Conservation (phyloP, 2,797 vertebrate genomes). For the Peromyscus nudipes region DNA sequence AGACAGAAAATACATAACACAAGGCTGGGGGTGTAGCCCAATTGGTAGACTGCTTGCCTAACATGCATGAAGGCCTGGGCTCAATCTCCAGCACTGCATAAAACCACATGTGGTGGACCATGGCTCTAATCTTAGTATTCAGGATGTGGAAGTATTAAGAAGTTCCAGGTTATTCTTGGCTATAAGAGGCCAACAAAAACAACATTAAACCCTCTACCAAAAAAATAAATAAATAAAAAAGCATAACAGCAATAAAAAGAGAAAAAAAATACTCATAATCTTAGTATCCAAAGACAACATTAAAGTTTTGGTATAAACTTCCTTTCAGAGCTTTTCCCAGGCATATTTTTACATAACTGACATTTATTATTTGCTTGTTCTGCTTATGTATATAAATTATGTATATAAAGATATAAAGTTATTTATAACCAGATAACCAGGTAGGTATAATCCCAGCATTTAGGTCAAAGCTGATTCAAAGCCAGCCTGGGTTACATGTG, state of each 20-base stretch:
- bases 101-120: not conserved
- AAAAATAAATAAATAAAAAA: not conserved
- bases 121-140: not conserved
- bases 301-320: not conserved
- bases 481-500: not conserved
- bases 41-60: not conserved
- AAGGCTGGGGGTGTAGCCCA: not conserved
- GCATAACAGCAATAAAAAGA: not conserved
- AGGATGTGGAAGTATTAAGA: not conserved
- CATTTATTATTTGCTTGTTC: not conserved
- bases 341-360: not conserved
- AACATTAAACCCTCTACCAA: not conserved
- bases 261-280: conserved; percentile 29
- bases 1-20: not conserved
- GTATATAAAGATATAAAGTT: not conserved
- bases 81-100: not conserved
- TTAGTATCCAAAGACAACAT: not conserved
- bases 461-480: not conserved
- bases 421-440: not conserved
- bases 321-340: conserved; percentile 2
- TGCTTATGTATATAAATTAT: not conserved
- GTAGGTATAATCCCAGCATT: not conserved
- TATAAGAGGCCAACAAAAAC: not conserved
- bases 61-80: not conserved
- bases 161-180: not conserved